These are phyloP conservation scores for Aquatica leii DNA, from an alignment of 2,888 invertebrate species.

Conservation along the genomic window DNA sequence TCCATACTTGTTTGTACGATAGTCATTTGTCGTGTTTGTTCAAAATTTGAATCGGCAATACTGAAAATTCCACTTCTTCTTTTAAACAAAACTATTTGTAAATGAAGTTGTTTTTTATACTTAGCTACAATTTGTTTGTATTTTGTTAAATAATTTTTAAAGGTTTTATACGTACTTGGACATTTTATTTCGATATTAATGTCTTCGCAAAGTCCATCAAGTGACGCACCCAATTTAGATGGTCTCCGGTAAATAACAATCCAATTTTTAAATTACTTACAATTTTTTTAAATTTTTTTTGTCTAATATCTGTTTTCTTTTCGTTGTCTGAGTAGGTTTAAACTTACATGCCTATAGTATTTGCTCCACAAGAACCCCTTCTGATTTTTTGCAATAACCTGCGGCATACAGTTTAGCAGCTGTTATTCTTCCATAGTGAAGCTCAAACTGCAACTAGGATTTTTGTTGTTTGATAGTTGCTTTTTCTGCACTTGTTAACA, in stretches of 20 bases:
- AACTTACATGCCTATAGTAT: background rate
- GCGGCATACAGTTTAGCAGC: constrained; percentile 42
- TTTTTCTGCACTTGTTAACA: too few relatives aligned
- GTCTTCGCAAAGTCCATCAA: constrained; percentile 42
- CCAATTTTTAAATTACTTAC: background rate
- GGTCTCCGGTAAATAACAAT: background rate
- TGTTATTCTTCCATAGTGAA: constrained; percentile 41
- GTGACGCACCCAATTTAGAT: constrained; percentile 37
- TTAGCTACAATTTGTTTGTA: too few relatives aligned
- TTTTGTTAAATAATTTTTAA: constrained; percentile 20
- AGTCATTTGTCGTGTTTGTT: too few relatives aligned
- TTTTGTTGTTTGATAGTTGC: too few relatives aligned
- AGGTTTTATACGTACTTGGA: constrained; percentile 35
- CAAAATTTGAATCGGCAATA: too few relatives aligned
- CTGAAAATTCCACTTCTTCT: too few relatives aligned
- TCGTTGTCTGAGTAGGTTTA: background rate
- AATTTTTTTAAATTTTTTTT: background rate
- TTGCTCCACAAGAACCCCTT: background rate
- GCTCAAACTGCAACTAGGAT: constrained; percentile 32
- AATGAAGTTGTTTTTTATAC: background rate
- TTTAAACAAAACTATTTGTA: too few relatives aligned
- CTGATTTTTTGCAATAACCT: constrained; percentile 37
- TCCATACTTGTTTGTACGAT: too few relatives aligned
- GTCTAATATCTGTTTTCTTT: background rate
- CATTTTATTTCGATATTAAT: constrained; percentile 47